Percentiles rank a stretch among this genome's conserved stretches.
Conservation (phyloP, 2,113 vertebrate species). For the Crotalus horridus region DNA sequence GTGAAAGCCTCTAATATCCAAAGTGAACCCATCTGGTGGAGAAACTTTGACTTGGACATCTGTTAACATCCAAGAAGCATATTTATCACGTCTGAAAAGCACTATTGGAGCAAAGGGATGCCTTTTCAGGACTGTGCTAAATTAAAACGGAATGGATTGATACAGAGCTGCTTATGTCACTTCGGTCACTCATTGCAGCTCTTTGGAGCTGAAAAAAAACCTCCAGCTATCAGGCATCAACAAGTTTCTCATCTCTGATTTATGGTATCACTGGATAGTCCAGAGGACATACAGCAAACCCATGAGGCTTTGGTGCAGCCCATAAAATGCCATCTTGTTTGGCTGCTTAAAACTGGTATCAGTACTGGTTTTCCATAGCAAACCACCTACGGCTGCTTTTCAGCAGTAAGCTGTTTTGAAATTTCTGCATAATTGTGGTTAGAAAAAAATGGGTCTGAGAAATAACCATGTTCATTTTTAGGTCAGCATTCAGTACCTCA, state of each 20-base stretch:
- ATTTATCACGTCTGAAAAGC: not conserved
- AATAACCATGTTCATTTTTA: not conserved
- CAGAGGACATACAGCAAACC: not conserved
- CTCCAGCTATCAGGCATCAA: not conserved
- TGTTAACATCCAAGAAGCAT: not conserved
- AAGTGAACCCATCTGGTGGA: not conserved
- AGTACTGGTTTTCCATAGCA: not conserved
- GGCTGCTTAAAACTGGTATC: not conserved
- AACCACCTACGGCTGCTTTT: not conserved
- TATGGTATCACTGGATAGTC: not conserved
- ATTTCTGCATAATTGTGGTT: not conserved
- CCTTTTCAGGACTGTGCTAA: not conserved
- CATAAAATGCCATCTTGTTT: not conserved
- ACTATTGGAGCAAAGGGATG: not conserved
- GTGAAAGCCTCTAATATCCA: not conserved
- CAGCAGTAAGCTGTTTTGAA: not conserved
- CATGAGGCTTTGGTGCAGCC: not conserved
- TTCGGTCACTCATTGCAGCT: not conserved
- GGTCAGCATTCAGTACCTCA: not conserved
- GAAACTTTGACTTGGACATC: not conserved
- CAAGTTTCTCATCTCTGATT: not conserved
- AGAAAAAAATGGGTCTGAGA: not conserved
- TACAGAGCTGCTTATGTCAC: not conserved
- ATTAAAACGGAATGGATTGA: not conserved
- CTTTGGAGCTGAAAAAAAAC: not conserved